Evolutionary conservation across 2,797 vertebrate genomes (phyloP).

Genomic region (Trachops cirrhosus): DNA sequence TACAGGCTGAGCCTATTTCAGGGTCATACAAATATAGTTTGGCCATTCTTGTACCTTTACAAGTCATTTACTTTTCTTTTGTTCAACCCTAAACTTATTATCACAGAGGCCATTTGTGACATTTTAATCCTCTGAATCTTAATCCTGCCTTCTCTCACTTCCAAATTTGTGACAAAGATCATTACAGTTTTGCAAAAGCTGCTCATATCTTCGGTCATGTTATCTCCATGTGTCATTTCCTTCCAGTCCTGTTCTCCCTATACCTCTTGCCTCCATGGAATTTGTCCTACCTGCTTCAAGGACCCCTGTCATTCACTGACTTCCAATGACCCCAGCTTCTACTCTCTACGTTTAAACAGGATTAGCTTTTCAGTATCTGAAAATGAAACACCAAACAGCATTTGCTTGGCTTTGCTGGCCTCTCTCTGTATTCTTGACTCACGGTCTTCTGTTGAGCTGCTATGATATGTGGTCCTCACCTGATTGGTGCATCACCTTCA

Average conservation of each 20-base stretch:
- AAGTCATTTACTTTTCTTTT: neutral
- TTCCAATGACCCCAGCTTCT: neutral
- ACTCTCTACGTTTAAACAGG: neutral
- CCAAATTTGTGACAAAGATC: neutral
- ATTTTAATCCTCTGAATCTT: neutral
- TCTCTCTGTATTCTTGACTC: neutral
- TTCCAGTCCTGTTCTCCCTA: neutral
- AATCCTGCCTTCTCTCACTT: neutral
- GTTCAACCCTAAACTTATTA: neutral
- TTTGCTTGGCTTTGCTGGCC: neutral
- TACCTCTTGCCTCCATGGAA: neutral
- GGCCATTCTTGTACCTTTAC: neutral
- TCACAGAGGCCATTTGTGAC: neutral
- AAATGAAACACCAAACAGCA: neutral
- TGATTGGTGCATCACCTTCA: neutral
- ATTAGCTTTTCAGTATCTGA: neutral
- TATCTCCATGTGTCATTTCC: neutral
- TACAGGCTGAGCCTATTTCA: neutral
- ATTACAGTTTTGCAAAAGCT: neutral
- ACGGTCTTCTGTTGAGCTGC: neutral
- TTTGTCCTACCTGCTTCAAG: neutral
- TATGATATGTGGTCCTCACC: neutral
- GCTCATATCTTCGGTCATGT: neutral
- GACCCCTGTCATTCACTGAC: neutral
- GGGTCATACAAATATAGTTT: neutral